Evolutionary conservation across 2,113 vertebrate species (phyloP).

Genomic region (Ardeotis arabs): DNA sequence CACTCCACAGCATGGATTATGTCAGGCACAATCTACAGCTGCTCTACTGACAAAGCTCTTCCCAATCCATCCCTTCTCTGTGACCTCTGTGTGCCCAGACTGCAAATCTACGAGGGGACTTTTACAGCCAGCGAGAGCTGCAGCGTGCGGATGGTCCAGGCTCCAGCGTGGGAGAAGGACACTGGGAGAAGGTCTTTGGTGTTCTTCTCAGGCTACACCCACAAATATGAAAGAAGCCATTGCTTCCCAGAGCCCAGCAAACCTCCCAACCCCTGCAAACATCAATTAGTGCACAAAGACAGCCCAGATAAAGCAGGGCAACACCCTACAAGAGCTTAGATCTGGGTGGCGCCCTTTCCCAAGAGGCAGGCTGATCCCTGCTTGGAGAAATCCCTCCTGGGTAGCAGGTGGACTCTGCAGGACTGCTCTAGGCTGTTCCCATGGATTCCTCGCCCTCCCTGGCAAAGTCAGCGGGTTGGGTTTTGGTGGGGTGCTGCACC

Average conservation of each 20-base stretch:
- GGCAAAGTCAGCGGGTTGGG: background rate
- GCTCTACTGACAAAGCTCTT: background rate
- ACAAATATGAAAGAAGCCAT: background rate
- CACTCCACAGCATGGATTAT: background rate
- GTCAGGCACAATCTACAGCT: background rate
- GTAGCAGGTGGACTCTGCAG: background rate
- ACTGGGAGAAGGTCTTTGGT: slow-evolving; percentile 1
- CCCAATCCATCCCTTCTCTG: background rate
- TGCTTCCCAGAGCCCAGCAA: background rate
- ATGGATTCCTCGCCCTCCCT: background rate
- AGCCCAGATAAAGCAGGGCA: background rate
- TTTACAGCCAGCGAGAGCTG: background rate
- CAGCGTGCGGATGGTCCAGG: fast-evolving
- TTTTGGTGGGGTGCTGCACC: background rate
- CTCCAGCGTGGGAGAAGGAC: background rate
- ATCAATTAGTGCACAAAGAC: slow-evolving; percentile 12
- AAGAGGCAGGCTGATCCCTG: background rate
- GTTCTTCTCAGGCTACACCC: slow-evolving; percentile 51
- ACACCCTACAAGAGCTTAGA: background rate
- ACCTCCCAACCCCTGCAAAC: background rate
- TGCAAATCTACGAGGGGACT: background rate
- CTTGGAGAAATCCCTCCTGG: background rate
- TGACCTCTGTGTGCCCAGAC: background rate
- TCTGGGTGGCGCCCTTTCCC: slow-evolving; percentile 12
- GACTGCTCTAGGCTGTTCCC: slow-evolving; percentile 24